Conservation (phyloP, 2,888 invertebrate species). For the Deladenus siricidicola region DNA sequence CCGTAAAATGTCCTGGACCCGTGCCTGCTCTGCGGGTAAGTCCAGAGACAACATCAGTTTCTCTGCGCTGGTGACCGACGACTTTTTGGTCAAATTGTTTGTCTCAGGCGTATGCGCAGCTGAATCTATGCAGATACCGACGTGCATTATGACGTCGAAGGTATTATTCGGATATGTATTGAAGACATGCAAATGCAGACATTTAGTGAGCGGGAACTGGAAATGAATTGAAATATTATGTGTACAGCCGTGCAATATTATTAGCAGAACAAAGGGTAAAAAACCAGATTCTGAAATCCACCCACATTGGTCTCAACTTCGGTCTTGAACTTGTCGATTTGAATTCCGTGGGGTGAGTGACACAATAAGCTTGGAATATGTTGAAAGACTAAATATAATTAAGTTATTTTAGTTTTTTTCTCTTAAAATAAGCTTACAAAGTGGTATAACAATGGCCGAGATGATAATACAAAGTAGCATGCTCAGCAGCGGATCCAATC, state of each 20-base stretch:
- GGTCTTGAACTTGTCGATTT: background rate
- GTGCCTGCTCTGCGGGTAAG: background rate
- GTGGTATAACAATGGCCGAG: background rate
- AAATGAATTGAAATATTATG: background rate
- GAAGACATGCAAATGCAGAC: conserved; percentile 6
- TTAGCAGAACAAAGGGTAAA: background rate
- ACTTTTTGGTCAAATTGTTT: background rate
- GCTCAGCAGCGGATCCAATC: background rate
- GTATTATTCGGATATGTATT: background rate
- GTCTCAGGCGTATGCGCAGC: background rate
- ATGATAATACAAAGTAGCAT: background rate
- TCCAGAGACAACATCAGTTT: background rate
- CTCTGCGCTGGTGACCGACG: background rate
- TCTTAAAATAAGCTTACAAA: conserved; percentile 1
- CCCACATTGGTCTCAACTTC: conserved; percentile 5
- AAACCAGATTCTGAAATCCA: no score
- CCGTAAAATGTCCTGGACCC: background rate
- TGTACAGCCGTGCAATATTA: background rate
- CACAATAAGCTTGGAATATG: background rate
- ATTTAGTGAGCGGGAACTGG: background rate
- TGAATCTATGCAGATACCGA: background rate
- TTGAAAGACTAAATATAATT: conserved; percentile 6
- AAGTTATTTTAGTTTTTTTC: background rate
- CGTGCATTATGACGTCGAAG: conserved; percentile 5
- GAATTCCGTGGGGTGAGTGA: background rate